Conservation (phyloP, 2,888 invertebrate genomes). For the Rhagonycha lutea region DNA sequence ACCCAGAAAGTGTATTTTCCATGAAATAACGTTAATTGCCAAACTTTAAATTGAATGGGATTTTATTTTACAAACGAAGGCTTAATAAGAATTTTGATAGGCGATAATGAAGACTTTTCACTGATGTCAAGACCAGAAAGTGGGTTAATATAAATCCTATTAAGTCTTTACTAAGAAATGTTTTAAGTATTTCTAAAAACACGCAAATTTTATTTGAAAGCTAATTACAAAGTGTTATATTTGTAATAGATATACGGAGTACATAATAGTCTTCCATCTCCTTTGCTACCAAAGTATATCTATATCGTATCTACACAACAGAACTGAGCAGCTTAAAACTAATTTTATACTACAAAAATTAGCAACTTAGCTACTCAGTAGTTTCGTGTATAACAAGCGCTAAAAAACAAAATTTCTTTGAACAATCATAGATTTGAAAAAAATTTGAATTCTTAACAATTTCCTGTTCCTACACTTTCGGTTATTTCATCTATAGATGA, state of each 20-base stretch:
- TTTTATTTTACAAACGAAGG: slow-evolving; percentile 2
- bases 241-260: background rate
- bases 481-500: too few relatives aligned
- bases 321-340: background rate
- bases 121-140: slow-evolving; percentile 19
- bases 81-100: slow-evolving; percentile 14
- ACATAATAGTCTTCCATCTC: background rate
- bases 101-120: slow-evolving; percentile 20
- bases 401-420: too few relatives aligned
- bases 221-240: background rate
- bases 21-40: slow-evolving; percentile 22
- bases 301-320: background rate
- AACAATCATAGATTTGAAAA: too few relatives aligned
- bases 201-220: background rate
- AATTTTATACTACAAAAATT: background rate
- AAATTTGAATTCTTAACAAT: too few relatives aligned
- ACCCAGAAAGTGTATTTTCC: slow-evolving; percentile 4
- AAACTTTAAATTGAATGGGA: slow-evolving; percentile 15
- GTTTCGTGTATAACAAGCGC: too few relatives aligned
- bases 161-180: slow-evolving; percentile 3
- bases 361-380: background rate
- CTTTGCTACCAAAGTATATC: background rate
- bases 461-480: too few relatives aligned
- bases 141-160: slow-evolving; percentile 15
- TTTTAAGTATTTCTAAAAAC: slow-evolving; percentile 1